Conservation (phyloP, 2,888 invertebrate genomes). For the Ceraclea dissimilis region DNA sequence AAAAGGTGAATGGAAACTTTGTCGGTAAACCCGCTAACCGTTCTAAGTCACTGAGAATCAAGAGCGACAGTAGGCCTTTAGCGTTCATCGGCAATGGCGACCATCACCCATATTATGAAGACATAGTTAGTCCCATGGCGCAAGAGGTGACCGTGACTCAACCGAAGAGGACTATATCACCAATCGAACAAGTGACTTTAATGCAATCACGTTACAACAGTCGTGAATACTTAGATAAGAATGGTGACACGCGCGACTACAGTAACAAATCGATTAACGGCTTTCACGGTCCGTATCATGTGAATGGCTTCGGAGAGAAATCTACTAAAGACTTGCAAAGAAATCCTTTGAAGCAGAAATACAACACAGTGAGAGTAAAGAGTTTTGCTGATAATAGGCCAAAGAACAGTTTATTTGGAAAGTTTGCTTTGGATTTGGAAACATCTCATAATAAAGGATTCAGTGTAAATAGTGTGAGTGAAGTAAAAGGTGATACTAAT, state of each 20-base stretch:
- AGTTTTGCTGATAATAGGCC: constrained; percentile 8
- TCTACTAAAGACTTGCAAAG: neutral
- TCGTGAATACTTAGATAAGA: constrained; percentile 9
- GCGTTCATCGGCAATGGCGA: constrained; percentile 29
- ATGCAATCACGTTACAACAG: constrained; percentile 34
- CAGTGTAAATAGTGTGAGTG: constrained; percentile 4
- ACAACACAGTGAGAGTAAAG: constrained; percentile 22
- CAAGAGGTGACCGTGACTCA: constrained; percentile 42
- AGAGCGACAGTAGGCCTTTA: constrained; percentile 35
- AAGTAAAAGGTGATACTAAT: constrained; percentile 6
- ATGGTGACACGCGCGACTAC: constrained; percentile 7
- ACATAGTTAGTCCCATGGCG: constrained; percentile 29
- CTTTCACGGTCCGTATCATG: constrained; percentile 3
- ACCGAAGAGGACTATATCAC: constrained; percentile 47
- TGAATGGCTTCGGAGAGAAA: constrained; percentile 11
- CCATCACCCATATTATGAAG: constrained; percentile 33
- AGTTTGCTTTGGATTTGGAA: neutral
- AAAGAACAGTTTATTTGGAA: constrained; percentile 31
- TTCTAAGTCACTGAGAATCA: constrained; percentile 47
- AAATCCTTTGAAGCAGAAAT: constrained; percentile 16
- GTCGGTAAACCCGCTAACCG: constrained; percentile 39
- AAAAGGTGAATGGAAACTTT: constrained; percentile 35
- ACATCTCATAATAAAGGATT: neutral
- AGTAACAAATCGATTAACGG: constrained; percentile 4
- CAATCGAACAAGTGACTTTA: constrained; percentile 45